Base-by-base conservation (phyloP, 2,113 vertebrate species). In the Silurus meridionalis region DNA sequence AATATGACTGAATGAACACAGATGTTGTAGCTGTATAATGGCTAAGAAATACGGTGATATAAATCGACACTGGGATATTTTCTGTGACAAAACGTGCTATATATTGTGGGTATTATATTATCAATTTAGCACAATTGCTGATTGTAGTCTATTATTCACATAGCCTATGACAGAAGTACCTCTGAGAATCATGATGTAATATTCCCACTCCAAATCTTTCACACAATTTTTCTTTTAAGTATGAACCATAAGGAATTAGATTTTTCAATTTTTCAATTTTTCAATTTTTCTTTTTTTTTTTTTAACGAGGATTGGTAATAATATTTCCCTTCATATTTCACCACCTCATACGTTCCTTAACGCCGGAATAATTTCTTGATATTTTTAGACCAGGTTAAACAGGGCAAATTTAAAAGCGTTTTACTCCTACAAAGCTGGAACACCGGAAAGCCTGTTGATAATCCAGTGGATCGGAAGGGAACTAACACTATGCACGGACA, bases 401-500 rank as follows among this genome's bases (percentile, higher is more conserved):
- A 10, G 46, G 19, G 46, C 19, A 50, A 50, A 50, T 53, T n/a
- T 53, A 2, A 55, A 78, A 25, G 2, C 0, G n/a, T 4, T 25
- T 78, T 52, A 78, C 74, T 55, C 50, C 52, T 78, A 78, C 81
- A 77, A 80, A 86, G 82, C 84, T 80, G 84, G 55, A 78, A 78
- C 23, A 78, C 4, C 13, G 23, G 75, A 66, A 74, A 86, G 83
- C 61, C 84, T 85, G 83, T 82, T 67, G 53, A 74, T 88, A 83
- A 88, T 88, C 80, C 84, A 15, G 61, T 25, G 84, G 87, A 88
- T 88, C 63, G 52, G 87, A 85, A 77, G 61, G 37, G 82, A 85
- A 77, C 84, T 86, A 83, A 78, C 83, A 60, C 74, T 82, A 80
- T 77, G 84, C 77, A 75, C 83, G 86, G 83, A 66, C 60, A 17